A percentile compares a stretch with the other conserved stretches of the same genome.
phyloP scores from a whole-genome alignment of 1,140 invertebrate species.

The Contarinia nasturtii region DNA sequence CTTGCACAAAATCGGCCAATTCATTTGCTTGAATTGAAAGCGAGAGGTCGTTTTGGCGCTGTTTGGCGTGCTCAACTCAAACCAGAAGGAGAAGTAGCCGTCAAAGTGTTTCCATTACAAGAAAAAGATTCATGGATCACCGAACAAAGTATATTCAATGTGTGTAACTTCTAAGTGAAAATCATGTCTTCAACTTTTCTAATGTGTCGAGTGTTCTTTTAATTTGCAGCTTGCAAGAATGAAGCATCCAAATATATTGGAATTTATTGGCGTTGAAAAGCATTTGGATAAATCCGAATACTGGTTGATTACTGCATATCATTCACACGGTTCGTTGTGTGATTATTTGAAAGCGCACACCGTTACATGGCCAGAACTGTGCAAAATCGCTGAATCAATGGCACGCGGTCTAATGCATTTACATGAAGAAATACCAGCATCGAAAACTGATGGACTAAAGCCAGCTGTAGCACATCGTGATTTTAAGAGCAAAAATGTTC shows the following conservation, averaged over 20 bases:
- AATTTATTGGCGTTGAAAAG: constrained; percentile 80
- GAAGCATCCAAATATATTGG: constrained; percentile 80
- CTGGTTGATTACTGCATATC: constrained; percentile 90
- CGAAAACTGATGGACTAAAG: constrained; percentile 50
- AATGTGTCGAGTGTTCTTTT: no score
- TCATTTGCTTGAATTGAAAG: constrained; percentile 72
- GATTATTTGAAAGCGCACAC: constrained; percentile 88
- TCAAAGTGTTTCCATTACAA: constrained; percentile 46
- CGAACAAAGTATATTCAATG: constrained; percentile 83
- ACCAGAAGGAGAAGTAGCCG: constrained; percentile 41
- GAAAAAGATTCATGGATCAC: constrained; percentile 68
- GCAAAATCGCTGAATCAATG: constrained; percentile 80
- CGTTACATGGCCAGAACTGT: constrained; percentile 69
- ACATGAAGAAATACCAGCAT: constrained; percentile 70
- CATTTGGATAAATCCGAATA: constrained; percentile 73
- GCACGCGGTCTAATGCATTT: constrained; percentile 75
- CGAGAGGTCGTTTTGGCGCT: constrained; percentile 83
- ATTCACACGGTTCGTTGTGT: constrained; percentile 75
- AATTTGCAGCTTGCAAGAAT: constrained; percentile 67
- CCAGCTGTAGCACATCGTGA: constrained; percentile 92
- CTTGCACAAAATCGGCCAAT: constrained; percentile 41
- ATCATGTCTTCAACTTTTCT: background rate
- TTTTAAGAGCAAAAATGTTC: constrained; percentile 97
- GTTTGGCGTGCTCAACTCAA: constrained; percentile 82
- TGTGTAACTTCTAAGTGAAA: background rate